Base-by-base conservation (phyloP, 1,140 invertebrate species). In the Drosophila busckii region DNA sequence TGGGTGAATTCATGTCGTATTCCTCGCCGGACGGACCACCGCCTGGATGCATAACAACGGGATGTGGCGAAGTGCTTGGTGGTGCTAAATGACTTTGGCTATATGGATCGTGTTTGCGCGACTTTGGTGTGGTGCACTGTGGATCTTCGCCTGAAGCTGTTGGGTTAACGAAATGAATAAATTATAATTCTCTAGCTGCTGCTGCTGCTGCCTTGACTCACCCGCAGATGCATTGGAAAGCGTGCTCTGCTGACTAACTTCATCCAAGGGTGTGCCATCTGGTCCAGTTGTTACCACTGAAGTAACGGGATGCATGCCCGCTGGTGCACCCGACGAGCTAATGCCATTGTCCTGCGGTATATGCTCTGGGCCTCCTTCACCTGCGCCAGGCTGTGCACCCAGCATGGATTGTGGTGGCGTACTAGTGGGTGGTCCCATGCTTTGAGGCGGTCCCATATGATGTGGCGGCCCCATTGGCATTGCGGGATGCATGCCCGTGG, bases 171-270 rank as follows among this genome's bases (percentile, higher is more conserved):
- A 3, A 6, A 13, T 5, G 13, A 10, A 4, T 28, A 10, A 37
- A 5, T 40, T 5, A 8, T 3, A 0, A 55, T 8, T 12, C 26
- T 3, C 2, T 15, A 0, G 3, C n/a, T 53, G 9, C 2, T 29
- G 2, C n/a, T n/a, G n/a, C n/a, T n/a, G n/a, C n/a, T 4, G 4
- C n/a, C 6, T 23, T 2, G 13, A 82, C 87, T 88, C 86, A 95
- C 94, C 94, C 80, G 94, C 94, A 42, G 95, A 96, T 29, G 95
- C 94, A 88, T 96, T 96, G 35, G 94, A 96, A 45, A 96, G 90
- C 52, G 95, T 97, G 61, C 95, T 96, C 87, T 97, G 95, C 83
- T 97, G 95, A 66, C 94, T 95, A 62, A 93, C 95, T 88, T 97
- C 95, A 87, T 97, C 95, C 52, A 96, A 90, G 15, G 93, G 92